phyloP scores from a whole-genome alignment of 2,797 vertebrate species.

The Pyrocephalus nanus region DNA sequence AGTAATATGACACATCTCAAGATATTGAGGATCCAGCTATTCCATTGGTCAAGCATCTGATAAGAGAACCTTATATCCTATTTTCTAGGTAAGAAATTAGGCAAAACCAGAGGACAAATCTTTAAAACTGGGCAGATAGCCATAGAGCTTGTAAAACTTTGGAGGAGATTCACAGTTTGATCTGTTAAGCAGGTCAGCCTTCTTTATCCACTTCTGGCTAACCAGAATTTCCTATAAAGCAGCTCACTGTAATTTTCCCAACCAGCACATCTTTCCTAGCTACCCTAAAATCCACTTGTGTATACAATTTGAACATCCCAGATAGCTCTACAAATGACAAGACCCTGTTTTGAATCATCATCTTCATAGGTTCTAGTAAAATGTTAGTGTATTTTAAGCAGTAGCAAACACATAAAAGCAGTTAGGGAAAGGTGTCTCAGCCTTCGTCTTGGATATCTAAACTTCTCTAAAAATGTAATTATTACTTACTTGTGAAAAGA shows the following conservation, averaged over 20 bases:
- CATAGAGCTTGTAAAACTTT: neutral
- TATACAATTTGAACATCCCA: neutral
- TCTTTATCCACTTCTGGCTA: neutral
- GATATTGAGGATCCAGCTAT: neutral
- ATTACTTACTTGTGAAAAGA: neutral
- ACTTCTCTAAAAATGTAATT: neutral
- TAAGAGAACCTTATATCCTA: neutral
- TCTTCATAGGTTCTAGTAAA: neutral
- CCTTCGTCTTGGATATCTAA: neutral
- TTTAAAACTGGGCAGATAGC: neutral
- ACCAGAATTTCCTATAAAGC: slow-evolving; percentile 2
- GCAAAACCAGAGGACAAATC: neutral
- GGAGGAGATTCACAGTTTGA: neutral
- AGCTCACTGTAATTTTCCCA: neutral
- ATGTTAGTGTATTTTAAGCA: neutral
- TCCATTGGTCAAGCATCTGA: neutral
- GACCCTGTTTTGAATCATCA: neutral
- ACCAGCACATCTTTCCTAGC: neutral
- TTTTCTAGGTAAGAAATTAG: neutral
- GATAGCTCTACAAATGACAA: neutral
- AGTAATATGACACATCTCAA: neutral
- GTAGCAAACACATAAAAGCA: neutral
- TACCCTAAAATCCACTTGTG: neutral
- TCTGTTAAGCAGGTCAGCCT: neutral
- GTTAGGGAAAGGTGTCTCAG: neutral